Evolutionary conservation across 2,888 invertebrate species (phyloP).

Genomic region (Chirona hameri): DNA sequence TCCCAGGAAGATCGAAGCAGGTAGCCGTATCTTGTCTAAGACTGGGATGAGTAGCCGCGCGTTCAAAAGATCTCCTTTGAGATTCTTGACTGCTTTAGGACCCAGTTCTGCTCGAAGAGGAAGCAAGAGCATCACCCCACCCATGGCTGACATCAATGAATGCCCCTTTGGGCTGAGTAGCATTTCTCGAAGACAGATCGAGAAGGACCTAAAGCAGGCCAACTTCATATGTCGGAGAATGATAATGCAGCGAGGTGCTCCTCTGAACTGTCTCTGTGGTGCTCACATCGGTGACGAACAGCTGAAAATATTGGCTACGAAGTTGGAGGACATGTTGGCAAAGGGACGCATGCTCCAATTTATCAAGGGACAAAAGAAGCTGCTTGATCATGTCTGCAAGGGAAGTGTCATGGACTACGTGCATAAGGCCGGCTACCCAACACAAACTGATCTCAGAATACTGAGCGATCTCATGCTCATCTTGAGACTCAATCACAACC

Average conservation of each 20-base stretch:
- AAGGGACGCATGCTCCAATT: neutral
- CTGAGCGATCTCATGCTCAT: no score
- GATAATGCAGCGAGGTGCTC: neutral
- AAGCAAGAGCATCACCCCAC: no score
- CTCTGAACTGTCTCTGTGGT: neutral
- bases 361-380: neutral
- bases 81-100: no score
- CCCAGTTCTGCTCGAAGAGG: no score
- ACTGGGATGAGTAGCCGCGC: no score
- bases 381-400: neutral
- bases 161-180: neutral
- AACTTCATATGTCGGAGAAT: neutral
- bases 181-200: neutral
- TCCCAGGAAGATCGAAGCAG: no score
- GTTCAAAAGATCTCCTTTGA: no score
- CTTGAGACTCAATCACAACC: no score
- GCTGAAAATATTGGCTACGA: neutral
- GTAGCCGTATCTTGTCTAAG: no score
- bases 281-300: neutral
- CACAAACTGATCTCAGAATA: no score
- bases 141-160: no score
- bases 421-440: no score
- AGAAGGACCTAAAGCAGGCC: neutral
- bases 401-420: neutral
- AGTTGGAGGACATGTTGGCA: neutral